Percentiles rank a stretch among this genome's conserved stretches.
Evolutionary conservation across 2,888 invertebrate genomes (phyloP).

Genomic region (Cephalotes varians): DNA sequence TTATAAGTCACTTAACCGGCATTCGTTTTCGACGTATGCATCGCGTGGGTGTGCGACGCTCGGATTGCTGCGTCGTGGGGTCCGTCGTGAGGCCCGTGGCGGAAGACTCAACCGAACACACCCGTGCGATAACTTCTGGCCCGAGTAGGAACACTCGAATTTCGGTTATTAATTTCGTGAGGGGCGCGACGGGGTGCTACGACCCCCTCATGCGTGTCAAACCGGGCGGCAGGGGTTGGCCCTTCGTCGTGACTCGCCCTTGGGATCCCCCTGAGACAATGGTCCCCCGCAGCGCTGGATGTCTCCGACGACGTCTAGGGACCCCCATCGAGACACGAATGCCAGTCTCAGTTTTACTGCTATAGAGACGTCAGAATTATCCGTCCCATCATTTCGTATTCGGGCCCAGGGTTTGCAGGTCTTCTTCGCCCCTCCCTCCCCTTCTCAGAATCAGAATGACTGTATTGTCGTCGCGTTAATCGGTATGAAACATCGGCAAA

Average conservation of each 20-base stretch:
- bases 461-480: slow-evolving; percentile 13
- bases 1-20: slow-evolving; percentile 67
- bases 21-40: slow-evolving; percentile 52
- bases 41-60: slow-evolving; percentile 71
- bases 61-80: slow-evolving; percentile 33
- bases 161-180: slow-evolving; percentile 81
- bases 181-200: slow-evolving; percentile 77
- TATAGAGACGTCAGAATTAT: slow-evolving; percentile 84
- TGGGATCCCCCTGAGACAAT: slow-evolving; percentile 83
- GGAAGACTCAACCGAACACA: slow-evolving; percentile 59
- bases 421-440: background rate
- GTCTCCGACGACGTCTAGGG: slow-evolving; percentile 85
- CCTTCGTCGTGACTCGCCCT: slow-evolving; percentile 66
- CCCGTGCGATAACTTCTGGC: slow-evolving; percentile 62
- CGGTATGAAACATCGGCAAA: background rate
- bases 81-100: slow-evolving; percentile 15
- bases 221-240: slow-evolving; percentile 71
- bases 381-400: slow-evolving; percentile 79
- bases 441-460: slow-evolving; percentile 42
- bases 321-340: slow-evolving; percentile 81
- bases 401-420: slow-evolving; percentile 42
- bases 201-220: slow-evolving; percentile 82
- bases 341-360: slow-evolving; percentile 78
- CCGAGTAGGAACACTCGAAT: slow-evolving; percentile 66
- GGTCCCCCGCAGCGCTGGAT: slow-evolving; percentile 83